phyloP scores from a whole-genome alignment of 2,888 invertebrate species.

The Eilema sororculum region DNA sequence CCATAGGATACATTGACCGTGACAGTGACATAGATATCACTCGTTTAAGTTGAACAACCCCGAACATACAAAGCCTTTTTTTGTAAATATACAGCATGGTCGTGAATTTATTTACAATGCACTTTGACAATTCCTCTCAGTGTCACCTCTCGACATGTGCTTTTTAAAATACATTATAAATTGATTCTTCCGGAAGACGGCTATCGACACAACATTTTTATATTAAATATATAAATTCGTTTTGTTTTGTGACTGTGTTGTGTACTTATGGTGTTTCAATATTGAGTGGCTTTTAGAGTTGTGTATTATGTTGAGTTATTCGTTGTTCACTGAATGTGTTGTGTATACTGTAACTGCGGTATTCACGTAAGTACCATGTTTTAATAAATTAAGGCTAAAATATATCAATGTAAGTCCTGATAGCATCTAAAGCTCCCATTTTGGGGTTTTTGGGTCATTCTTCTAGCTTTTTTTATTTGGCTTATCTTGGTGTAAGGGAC shows the following conservation, averaged over 20 bases:
- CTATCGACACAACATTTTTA: conserved; percentile 3
- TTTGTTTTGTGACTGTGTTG: not conserved
- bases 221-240: conserved; percentile 7
- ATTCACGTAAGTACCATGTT: conserved; percentile 5
- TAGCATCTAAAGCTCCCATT: too few relatives aligned
- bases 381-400: not conserved
- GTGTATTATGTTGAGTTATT: conserved; percentile 13
- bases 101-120: not conserved
- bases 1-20: conserved; percentile 4
- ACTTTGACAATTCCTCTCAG: conserved; percentile 5
- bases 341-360: conserved; percentile 2
- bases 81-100: conserved; percentile 2
- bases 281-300: not conserved
- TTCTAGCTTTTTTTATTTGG: too few relatives aligned
- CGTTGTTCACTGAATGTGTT: conserved; percentile 1
- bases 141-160: not conserved
- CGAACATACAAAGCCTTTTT: conserved; percentile 3
- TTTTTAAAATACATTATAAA: not conserved
- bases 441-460: too few relatives aligned
- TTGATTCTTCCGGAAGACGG: conserved; percentile 4
- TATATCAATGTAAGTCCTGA: too few relatives aligned
- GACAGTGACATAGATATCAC: not conserved
- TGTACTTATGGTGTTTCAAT: not conserved
- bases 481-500: too few relatives aligned
- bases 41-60: conserved; percentile 5